Base-by-base conservation (phyloP, 2,797 vertebrate species). In the Schizopygopsis pylzovi region DNA sequence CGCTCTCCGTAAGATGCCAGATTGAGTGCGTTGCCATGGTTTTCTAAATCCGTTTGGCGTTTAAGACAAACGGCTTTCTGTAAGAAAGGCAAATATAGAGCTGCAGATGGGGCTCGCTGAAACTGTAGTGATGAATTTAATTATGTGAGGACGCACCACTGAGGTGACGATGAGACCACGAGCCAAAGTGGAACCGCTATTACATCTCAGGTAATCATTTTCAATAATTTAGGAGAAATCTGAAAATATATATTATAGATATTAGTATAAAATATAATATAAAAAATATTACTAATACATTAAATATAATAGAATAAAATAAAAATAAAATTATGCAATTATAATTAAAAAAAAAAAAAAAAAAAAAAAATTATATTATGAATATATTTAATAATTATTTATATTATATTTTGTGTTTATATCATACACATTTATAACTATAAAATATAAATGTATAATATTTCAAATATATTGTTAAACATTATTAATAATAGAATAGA, bases 1-100 rank as follows among this genome's bases (percentile, higher is more conserved):
- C 12, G 56, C 80, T 84, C 61, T 85, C 13, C 37, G 39, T 49
- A 77, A 80, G 43, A 18, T 56, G 81, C n/a, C 22, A 67, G 85
- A 72, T 76, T 52, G 52, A 86, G 54, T 56, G 72, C 54, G 65
- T 79, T 77, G 79, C 81, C 33, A 20, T 54, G n/a, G 25, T 43
- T 54, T 61, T 63, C n/a, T 45, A 73, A 65, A 68, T 33, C n/a
- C 15, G 41, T 54, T 82, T 61, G 52, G 6, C 56, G 4, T 54
- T 84, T 77, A 49, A 75, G 41, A 37, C 43, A 54, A 78, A 33
- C 73, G 16, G 54, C 6, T 56, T 49, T 73, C 20, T 39, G 28
- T 54, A 52, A 37, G 28, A 37, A 54, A 52, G 25, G 47, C 25
- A 3, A 75, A 75, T 20, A 52, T 20, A 52, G 3, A 52, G 3